Conservation (phyloP, 2,888 invertebrate genomes). For the Salticus scenicus region DNA sequence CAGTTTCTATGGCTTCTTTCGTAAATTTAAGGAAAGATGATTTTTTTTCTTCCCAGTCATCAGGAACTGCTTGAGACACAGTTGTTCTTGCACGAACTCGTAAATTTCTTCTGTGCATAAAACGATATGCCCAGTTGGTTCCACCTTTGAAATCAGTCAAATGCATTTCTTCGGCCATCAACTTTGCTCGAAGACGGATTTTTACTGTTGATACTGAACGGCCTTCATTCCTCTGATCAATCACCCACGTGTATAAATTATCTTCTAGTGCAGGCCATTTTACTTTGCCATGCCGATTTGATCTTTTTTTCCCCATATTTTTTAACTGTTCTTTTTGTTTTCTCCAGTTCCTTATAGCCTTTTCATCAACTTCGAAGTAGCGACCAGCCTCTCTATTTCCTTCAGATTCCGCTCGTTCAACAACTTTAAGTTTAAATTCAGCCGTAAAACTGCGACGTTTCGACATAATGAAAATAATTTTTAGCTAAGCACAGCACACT, state of each 20-base stretch:
- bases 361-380: not conserved
- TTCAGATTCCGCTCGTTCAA: not conserved
- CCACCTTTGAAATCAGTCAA: not conserved
- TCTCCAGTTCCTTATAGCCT: not conserved
- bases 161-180: not conserved
- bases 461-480: too few relatives aligned
- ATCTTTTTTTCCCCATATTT: not conserved
- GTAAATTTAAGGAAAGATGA: too few relatives aligned
- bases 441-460: not conserved
- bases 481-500: too few relatives aligned
- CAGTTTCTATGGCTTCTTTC: too few relatives aligned
- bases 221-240: not conserved
- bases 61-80: too few relatives aligned
- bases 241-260: not conserved
- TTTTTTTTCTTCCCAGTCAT: too few relatives aligned
- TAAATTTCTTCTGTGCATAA: not conserved
- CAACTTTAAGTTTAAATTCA: not conserved
- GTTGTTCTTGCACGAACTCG: too few relatives aligned
- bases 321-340: not conserved
- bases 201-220: not conserved
- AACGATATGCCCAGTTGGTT: not conserved
- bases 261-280: not conserved
- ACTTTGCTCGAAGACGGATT: not conserved
- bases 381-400: not conserved
- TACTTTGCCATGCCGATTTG: not conserved